Conservation (phyloP, 37 sponge, comb jelly and placozoan species). For the Chondrilla cf. caribensis region DNA sequence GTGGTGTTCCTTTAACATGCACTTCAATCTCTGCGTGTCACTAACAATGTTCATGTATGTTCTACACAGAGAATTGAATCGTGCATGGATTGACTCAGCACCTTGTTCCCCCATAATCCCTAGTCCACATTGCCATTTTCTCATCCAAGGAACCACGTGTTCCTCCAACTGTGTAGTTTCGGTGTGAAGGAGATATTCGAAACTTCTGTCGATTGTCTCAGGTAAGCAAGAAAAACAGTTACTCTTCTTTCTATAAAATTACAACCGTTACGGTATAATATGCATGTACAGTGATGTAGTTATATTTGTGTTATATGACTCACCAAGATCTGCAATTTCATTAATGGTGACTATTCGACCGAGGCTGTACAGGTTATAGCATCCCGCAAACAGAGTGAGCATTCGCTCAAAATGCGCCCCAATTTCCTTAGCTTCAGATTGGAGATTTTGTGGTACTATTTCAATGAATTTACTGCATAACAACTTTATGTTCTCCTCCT, state of each 20-base stretch:
- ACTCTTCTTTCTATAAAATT: not conserved
- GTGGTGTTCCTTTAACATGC: not conserved
- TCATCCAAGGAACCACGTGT: constrained; percentile 9
- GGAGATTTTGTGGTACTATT: too few relatives aligned
- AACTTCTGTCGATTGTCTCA: not conserved
- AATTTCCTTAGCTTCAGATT: too few relatives aligned
- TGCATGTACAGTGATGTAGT: not conserved
- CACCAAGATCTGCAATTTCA: too few relatives aligned
- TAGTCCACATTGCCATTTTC: not conserved
- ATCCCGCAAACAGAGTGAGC: too few relatives aligned
- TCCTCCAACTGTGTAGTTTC: constrained; percentile 17
- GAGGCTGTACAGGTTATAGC: too few relatives aligned
- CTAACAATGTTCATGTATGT: not conserved
- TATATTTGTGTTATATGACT: too few relatives aligned
- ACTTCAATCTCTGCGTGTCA: not conserved
- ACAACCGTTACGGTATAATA: constrained; percentile 1
- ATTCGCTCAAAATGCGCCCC: too few relatives aligned
- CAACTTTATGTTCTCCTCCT: too few relatives aligned
- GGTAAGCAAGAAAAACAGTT: not conserved
- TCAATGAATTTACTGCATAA: too few relatives aligned
- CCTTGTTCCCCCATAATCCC: constrained; percentile 5
- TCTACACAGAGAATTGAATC: not conserved
- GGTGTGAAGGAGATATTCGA: not conserved
- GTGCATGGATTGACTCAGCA: not conserved
- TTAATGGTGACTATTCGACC: too few relatives aligned